These are phyloP conservation scores for Galagoides demidoff DNA, from an alignment of 2,797 vertebrate species.

Conservation along the genomic window DNA sequence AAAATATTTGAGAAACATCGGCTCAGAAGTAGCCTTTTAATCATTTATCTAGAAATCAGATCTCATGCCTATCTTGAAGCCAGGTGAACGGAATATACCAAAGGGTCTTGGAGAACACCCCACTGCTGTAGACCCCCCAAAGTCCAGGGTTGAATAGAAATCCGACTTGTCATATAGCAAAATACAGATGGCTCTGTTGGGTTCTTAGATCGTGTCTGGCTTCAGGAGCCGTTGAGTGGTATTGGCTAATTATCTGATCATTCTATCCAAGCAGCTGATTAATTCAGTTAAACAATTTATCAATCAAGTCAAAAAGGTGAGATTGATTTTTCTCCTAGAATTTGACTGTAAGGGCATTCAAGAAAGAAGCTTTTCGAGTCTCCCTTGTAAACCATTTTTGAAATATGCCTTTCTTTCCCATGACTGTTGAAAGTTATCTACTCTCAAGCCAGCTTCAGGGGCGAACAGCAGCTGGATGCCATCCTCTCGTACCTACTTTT, in stretches of 20 bases:
- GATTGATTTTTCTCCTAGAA: constrained; percentile 41
- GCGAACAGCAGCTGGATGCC: not conserved
- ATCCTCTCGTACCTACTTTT: not conserved
- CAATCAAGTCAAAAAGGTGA: constrained; percentile 47
- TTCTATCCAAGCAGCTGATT: not conserved
- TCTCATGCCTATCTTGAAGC: constrained; percentile 1
- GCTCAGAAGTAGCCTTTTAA: constrained; percentile 10
- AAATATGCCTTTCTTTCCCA: constrained; percentile 31
- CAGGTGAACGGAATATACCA: constrained; percentile 31
- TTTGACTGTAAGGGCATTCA: constrained; percentile 43
- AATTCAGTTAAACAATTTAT: constrained; percentile 45
- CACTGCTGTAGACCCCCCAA: not conserved
- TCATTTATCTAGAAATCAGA: constrained; percentile 63
- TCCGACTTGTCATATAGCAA: not conserved
- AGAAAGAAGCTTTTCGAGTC: not conserved
- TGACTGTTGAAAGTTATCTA: constrained; percentile 38
- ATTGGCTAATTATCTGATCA: constrained; percentile 28
- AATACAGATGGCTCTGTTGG: not conserved
- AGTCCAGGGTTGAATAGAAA: constrained; percentile 29
- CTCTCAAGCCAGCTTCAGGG: constrained; percentile 35
- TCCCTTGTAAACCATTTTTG: constrained; percentile 19
- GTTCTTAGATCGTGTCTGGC: not conserved
- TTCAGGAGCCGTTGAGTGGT: not conserved
- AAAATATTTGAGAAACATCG: constrained; percentile 61
- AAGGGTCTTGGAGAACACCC: not conserved